These are phyloP conservation scores for Heteromyza rotundicornis DNA, from an alignment of 2,888 invertebrate genomes.

Conservation along the genomic window DNA sequence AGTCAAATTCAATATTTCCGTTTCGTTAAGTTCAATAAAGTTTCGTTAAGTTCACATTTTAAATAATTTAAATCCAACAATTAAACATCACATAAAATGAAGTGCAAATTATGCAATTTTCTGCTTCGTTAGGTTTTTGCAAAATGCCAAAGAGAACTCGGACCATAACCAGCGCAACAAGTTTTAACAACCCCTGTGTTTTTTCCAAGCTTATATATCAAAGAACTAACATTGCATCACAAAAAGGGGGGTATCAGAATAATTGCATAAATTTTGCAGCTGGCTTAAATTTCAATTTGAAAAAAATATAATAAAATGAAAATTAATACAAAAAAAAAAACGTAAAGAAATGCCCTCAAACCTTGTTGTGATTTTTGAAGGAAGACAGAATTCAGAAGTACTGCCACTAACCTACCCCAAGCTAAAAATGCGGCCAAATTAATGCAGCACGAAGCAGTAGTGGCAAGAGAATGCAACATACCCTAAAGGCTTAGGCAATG, in stretches of 20 bases:
- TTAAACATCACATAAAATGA: too few relatives aligned
- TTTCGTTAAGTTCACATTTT: too few relatives aligned
- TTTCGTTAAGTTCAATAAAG: too few relatives aligned
- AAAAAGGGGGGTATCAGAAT: background rate
- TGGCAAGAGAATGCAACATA: background rate
- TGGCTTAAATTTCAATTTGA: background rate
- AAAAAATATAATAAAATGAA: background rate
- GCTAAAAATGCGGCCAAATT: constrained; percentile 13
- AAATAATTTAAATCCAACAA: too few relatives aligned
- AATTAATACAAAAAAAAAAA: too few relatives aligned
- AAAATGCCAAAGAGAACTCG: background rate
- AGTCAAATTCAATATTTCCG: too few relatives aligned
- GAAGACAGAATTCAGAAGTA: constrained; percentile 5
- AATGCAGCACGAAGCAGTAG: constrained; percentile 23
- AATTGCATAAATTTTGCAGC: constrained; percentile 5
- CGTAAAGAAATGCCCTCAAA: constrained; percentile 1
- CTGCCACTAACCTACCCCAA: constrained; percentile 22
- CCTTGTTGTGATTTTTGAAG: constrained; percentile 10
- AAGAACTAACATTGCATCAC: background rate
- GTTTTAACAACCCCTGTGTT: constrained; percentile 2
- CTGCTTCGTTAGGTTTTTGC: constrained; percentile 43
- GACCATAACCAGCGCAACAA: constrained; percentile 23
- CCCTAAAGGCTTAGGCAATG: constrained; percentile 14
- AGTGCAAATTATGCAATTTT: constrained; percentile 50
- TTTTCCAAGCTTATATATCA: too few relatives aligned